phyloP scores from a whole-genome alignment of 2,888 invertebrate species.

The Spatulosminthurus flaviceps region DNA sequence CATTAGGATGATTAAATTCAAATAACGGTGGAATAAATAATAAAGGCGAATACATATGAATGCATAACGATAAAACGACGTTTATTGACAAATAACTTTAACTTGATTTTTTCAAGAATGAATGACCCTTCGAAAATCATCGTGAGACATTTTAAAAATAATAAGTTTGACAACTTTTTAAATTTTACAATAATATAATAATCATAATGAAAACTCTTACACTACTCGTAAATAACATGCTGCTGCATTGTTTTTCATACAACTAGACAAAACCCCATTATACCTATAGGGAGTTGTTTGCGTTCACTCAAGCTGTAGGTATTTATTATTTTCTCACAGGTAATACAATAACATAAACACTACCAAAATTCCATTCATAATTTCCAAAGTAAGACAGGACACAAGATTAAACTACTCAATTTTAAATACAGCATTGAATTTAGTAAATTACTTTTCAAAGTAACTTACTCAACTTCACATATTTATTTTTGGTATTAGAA shows the following conservation, averaged over 20 bases:
- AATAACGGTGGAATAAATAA: no score
- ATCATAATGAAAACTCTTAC: slow-evolving; percentile 6
- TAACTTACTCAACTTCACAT: neutral
- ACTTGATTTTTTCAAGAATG: neutral
- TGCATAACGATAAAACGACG: slow-evolving; percentile 15
- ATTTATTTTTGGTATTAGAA: no score
- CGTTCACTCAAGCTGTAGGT: no score
- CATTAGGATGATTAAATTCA: no score
- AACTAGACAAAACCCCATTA: neutral
- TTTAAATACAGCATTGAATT: neutral
- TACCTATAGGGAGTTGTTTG: neutral
- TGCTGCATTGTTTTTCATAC: neutral
- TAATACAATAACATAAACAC: neutral
- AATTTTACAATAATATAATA: no score
- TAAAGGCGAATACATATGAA: neutral
- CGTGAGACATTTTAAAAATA: slow-evolving; percentile 12
- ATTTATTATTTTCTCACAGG: neutral
- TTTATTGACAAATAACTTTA: slow-evolving; percentile 7
- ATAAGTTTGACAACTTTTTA: slow-evolving; percentile 5
- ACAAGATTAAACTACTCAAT: neutral
- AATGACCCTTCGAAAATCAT: neutral
- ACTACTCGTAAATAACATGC: slow-evolving; percentile 2
- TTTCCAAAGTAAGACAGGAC: neutral
- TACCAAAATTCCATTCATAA: neutral
- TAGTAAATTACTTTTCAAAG: neutral